A percentile compares a stretch with the other conserved stretches of the same genome.
Conservation (phyloP, 2,113 vertebrate genomes). For the Barbus barbus region DNA sequence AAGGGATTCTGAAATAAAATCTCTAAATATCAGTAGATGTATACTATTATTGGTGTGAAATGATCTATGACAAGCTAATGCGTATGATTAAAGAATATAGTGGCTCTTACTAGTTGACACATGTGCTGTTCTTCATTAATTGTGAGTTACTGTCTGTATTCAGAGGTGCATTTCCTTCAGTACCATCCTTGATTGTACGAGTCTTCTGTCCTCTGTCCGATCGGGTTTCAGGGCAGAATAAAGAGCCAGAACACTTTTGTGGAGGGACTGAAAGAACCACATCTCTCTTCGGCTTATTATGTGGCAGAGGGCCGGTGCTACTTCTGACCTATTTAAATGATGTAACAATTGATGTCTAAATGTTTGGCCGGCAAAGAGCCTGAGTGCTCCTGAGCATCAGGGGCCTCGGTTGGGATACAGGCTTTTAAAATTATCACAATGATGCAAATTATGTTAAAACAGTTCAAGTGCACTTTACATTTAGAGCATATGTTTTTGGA, state of each 20-base stretch:
- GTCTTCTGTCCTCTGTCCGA: slow-evolving; percentile 64
- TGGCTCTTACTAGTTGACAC: neutral
- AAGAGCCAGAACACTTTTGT: slow-evolving; percentile 74
- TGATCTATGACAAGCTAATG: slow-evolving; percentile 6
- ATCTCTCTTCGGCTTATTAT: slow-evolving; percentile 70
- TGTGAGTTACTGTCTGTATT: slow-evolving; percentile 27
- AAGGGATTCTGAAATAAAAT: slow-evolving; percentile 29
- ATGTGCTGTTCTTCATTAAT: neutral
- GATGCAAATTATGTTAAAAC: slow-evolving; percentile 20
- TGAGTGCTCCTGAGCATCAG: slow-evolving; percentile 37
- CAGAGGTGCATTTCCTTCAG: slow-evolving; percentile 31
- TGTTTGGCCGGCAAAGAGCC: slow-evolving; percentile 39
- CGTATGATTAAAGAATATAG: neutral
- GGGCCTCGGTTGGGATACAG: slow-evolving; percentile 41
- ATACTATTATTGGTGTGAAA: slow-evolving; percentile 3
- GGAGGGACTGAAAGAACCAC: slow-evolving; percentile 68
- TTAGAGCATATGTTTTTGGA: neutral
- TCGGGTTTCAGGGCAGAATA: slow-evolving; percentile 71
- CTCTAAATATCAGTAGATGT: neutral
- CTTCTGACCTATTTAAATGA: slow-evolving; percentile 68
- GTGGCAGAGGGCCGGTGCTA: slow-evolving; percentile 59
- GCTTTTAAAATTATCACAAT: slow-evolving; percentile 47
- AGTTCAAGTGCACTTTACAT: neutral
- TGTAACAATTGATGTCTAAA: slow-evolving; percentile 56
- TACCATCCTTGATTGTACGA: slow-evolving; percentile 60